Evolutionary conservation across 1,140 invertebrate species (phyloP).

Genomic region (Ips typographus): DNA sequence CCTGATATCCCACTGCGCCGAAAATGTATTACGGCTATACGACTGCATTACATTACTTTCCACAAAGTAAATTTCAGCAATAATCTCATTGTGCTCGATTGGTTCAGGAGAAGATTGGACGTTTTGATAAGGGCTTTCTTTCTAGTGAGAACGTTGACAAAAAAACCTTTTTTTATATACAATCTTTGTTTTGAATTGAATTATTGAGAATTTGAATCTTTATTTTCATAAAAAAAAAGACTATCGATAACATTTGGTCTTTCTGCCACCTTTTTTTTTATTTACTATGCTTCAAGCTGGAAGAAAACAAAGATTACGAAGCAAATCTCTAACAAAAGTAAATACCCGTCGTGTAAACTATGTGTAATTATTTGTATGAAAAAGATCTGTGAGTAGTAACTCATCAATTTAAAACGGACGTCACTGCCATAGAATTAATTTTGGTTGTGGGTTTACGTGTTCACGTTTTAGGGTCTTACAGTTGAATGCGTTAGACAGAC

Average conservation of each 20-base stretch:
- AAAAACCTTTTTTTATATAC: too few relatives aligned
- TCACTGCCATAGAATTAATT: background rate
- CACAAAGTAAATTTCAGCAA: constrained; percentile 10
- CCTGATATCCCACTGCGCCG: constrained; percentile 30
- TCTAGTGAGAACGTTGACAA: background rate
- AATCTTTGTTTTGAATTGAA: too few relatives aligned
- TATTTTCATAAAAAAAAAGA: too few relatives aligned
- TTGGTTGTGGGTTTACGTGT: background rate
- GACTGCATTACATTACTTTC: constrained; percentile 5
- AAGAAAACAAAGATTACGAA: too few relatives aligned
- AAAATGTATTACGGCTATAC: constrained; percentile 15
- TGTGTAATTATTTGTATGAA: background rate
- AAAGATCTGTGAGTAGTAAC: background rate
- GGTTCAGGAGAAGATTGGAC: background rate
- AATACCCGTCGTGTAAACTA: too few relatives aligned
- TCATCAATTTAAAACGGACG: background rate
- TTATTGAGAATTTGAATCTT: too few relatives aligned
- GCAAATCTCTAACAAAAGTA: too few relatives aligned
- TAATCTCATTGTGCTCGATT: constrained; percentile 9
- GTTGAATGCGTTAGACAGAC: constrained; percentile 3
- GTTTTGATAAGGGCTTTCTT: background rate
- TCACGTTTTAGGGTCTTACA: constrained; percentile 10
- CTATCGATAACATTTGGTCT: too few relatives aligned
- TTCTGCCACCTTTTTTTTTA: too few relatives aligned
- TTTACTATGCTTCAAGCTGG: too few relatives aligned